phyloP scores from a whole-genome alignment of 53 echinoderm and acorn worm genomes.

The Paelopatides confundens region DNA sequence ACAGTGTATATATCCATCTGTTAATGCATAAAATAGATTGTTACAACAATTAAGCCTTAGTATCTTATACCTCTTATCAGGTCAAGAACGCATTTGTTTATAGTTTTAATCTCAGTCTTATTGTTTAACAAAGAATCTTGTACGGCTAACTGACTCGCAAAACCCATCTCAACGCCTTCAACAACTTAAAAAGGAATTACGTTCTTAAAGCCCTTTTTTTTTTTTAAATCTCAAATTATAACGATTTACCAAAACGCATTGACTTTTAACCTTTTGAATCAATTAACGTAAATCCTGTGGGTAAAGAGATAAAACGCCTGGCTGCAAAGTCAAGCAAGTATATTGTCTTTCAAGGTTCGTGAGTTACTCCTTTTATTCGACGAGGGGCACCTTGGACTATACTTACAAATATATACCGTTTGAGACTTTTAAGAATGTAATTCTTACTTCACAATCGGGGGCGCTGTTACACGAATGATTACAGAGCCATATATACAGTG shows the following conservation, averaged over 20 bases:
- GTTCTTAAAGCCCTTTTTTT: neutral
- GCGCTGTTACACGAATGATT: too few species aligned
- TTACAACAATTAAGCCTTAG: neutral
- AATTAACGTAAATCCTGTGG: slow-evolving; percentile 4
- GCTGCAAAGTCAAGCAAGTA: neutral
- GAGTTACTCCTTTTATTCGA: neutral
- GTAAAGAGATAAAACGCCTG: neutral
- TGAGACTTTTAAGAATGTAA: too few species aligned
- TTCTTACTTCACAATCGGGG: too few species aligned
- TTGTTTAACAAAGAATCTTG: too few species aligned
- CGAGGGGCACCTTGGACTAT: too few species aligned
- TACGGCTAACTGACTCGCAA: slow-evolving; percentile 28
- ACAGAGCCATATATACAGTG: too few species aligned
- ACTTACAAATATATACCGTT: too few species aligned
- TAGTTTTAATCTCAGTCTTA: too few species aligned
- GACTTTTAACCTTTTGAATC: neutral
- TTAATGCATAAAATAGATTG: neutral
- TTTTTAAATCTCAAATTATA: slow-evolving; percentile 11
- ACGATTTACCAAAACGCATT: too few species aligned
- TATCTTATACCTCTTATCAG: neutral
- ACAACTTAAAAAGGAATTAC: neutral
- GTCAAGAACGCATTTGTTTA: neutral
- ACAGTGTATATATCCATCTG: neutral
- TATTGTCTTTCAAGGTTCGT: slow-evolving; percentile 17
- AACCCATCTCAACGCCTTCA: slow-evolving; percentile 28